Percentiles rank a stretch among this genome's conserved stretches.
phyloP scores from a whole-genome alignment of 2,113 vertebrate species.

The Chloropsis hardwickii region DNA sequence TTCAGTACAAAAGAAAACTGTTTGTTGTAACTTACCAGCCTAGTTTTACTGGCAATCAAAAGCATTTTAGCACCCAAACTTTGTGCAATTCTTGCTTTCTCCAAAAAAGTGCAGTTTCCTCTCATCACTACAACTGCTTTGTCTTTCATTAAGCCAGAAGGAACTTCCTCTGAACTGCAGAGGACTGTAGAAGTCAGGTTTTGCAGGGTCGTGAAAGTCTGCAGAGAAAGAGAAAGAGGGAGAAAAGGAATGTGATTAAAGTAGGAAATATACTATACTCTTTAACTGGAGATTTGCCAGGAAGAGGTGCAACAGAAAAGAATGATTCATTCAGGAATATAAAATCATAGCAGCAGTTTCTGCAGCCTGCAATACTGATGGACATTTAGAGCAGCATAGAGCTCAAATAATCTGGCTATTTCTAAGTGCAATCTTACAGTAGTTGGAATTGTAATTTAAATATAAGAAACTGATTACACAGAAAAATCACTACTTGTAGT shows the following conservation, averaged over 20 bases:
- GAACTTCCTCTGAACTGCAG: constrained; percentile 75
- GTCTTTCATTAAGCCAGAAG: constrained; percentile 63
- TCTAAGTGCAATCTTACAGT: background rate
- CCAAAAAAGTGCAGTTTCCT: constrained; percentile 80
- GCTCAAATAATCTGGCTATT: background rate
- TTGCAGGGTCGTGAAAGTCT: constrained; percentile 75
- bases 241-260: background rate
- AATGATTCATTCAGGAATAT: background rate
- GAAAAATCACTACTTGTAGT: background rate
- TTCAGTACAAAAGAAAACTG: background rate
- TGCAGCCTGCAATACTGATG: background rate
- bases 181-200: constrained; percentile 78
- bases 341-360: background rate
- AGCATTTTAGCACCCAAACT: constrained; percentile 75
- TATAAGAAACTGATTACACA: background rate
- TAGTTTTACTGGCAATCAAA: constrained; percentile 79
- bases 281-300: background rate
- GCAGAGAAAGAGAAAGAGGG: background rate
- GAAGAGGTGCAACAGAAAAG: background rate
- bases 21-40: constrained; percentile 71
- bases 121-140: constrained; percentile 83
- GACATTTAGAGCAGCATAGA: background rate
- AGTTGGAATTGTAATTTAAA: background rate
- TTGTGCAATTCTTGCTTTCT: constrained; percentile 86
- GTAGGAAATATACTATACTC: background rate